Base-by-base conservation (phyloP, 2,797 vertebrate genomes). In the Lacerta bilineata region DNA sequence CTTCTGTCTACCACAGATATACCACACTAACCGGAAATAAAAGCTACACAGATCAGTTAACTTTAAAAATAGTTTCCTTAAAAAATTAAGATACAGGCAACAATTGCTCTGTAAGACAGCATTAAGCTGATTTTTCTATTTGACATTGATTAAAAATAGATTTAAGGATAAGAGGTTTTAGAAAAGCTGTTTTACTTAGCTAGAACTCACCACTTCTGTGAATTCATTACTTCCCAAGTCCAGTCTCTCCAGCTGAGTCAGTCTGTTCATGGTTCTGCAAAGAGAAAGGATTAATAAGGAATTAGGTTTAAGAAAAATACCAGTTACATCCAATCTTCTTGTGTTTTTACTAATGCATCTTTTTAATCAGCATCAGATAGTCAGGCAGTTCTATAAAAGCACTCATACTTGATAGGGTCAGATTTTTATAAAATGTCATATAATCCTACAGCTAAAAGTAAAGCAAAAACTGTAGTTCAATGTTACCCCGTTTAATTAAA, bases 181-280 rank as follows among this genome's bases (percentile, higher is more conserved):
- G 2, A 74, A 81, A 88, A 91, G 46, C 50, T 89, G 11, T 84
- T 80, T 61, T 84, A 88, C 0, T 91, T 71, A 71, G 27, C 4
- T 76, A 93, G 90, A 92, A 98, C 99, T 98, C 96, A 99, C 99
- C 98, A 99, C 98, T 98, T 99, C 99, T 97, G 98, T 98, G 97
- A 99, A 99, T 97, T 99, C 99, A 95, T 99, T 99, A 97, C 99
- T 99, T 96, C 99, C 99, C 95, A 99, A 97, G 96, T 99, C 99
- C 96, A 99, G 95, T 95, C 99, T 97, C 96, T 99, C 98, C 97
- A 99, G 95, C 97, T 98, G 99, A 55, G 97, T 98, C 95, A 99
- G 97, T 96, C 98, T 99, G 97, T 98, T 99, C 98, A 99, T 99
- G 94, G 99, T 99, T 97, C 99, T 99, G 95, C 88, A 93, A 5